Base-by-base conservation (phyloP, 2,888 invertebrate genomes). In the Acrobasis suavella region DNA sequence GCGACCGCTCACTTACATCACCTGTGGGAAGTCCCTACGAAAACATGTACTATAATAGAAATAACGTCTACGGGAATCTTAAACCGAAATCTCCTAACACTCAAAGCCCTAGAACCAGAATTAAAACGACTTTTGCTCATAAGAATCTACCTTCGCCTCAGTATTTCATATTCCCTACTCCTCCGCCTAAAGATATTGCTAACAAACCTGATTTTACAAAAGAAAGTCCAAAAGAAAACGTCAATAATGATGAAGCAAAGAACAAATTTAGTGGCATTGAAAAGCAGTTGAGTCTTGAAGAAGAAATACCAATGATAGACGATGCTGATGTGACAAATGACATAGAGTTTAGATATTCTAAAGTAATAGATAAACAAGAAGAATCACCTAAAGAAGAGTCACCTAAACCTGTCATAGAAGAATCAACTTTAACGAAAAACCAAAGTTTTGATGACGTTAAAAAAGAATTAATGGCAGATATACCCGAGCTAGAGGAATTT, bases 51-150 rank as follows among this genome's bases (percentile, higher is more conserved):
- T 82, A 87, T 59, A 76, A 81, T 22, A 86, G 93, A 69, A 87
- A 83, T 64, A 86, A 86, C 55, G 71, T 82, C 0, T 81, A 77
- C 15, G 72, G 74, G 0, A 83, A 79, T 52, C 66, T 91, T 9
- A 89, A 91, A 78, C 92, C 89, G 49, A 92, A 86, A 72, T 93
- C 86, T 42, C 93, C 88, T 0, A 91, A 86, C 69, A 93, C 91
- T 50, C 93, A 83, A 85, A 93, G 83, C 80, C 95, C 95, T 1
- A 88, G 95, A 65, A 93, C 94, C 2, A 88, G 94, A 78, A 95
- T 95, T 38, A 94, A 94, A 74, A 95, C 95, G 0, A 84, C 82
- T 0, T 94, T 94, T 70, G 89, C 92, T 9, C 92, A 93, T 69
- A 93, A 91, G 83, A 89, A 88, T 85, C 64, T 93, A 9, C 77